Percentiles rank a stretch among this genome's conserved stretches.
These are phyloP conservation scores for Phenganax stokvisi DNA, from an alignment of 92 coral and sea anemone species.

Conservation along the genomic window DNA sequence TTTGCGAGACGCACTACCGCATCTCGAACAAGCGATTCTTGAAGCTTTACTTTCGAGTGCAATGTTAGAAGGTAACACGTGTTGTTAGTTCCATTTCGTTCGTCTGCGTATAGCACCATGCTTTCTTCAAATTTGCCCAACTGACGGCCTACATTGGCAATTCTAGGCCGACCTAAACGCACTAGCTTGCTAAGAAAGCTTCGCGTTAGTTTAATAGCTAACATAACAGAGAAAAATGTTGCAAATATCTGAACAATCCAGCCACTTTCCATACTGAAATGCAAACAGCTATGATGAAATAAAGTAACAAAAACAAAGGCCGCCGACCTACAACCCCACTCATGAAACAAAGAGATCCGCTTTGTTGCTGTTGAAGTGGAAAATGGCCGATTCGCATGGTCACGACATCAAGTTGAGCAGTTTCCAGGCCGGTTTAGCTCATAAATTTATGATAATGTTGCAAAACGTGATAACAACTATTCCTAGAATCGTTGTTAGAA, in stretches of 20 bases:
- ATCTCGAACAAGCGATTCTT: constrained; percentile 9
- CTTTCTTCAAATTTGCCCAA: constrained; percentile 15
- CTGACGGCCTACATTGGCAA: background rate
- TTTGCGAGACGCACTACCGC: background rate
- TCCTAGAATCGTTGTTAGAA: too few relatives aligned
- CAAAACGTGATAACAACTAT: too few relatives aligned
- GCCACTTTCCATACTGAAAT: too few relatives aligned
- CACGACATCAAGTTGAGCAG: too few relatives aligned
- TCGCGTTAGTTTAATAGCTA: background rate
- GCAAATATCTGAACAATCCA: background rate
- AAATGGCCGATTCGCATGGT: too few relatives aligned
- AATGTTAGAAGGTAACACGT: background rate
- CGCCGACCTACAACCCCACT: too few relatives aligned
- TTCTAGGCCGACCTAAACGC: background rate
- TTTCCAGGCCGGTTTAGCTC: too few relatives aligned
- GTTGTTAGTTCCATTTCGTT: background rate
- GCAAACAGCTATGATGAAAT: too few relatives aligned
- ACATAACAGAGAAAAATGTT: background rate
- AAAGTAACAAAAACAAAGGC: too few relatives aligned
- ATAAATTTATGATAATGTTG: too few relatives aligned
- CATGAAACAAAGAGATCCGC: too few relatives aligned
- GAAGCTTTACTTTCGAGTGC: background rate
- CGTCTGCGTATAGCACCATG: background rate
- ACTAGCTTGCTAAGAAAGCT: background rate
- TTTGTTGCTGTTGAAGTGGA: too few relatives aligned